Evolutionary conservation across 2,888 invertebrate genomes (phyloP).

Genomic region (Stegophylla sp.): DNA sequence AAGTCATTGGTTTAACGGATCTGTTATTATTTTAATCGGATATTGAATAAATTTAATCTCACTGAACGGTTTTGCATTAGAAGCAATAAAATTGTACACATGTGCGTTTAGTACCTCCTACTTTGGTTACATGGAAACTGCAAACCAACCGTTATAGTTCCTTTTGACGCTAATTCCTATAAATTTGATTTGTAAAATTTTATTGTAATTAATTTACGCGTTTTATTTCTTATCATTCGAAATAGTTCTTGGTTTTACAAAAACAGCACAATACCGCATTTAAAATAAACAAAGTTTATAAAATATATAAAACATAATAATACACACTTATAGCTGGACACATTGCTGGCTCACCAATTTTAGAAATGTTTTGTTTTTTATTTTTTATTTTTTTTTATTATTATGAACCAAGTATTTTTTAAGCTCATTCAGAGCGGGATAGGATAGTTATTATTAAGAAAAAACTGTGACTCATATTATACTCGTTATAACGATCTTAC

Average conservation of each 20-base stretch:
- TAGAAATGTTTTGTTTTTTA: background rate
- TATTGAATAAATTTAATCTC: background rate
- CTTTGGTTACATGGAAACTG: background rate
- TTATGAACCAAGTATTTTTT: background rate
- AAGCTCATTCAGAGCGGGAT: background rate
- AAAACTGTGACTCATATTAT: background rate
- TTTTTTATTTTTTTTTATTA: background rate
- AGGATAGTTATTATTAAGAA: background rate
- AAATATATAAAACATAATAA: background rate
- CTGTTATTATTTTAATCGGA: conserved; percentile 6
- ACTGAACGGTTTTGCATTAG: background rate
- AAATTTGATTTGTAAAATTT: background rate
- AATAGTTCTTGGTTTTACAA: conserved; percentile 3
- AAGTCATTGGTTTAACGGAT: conserved; percentile 3
- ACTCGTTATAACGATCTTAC: background rate
- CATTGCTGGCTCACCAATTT: conserved; percentile 1
- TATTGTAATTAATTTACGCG: background rate
- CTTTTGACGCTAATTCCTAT: background rate
- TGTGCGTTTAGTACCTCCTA: background rate
- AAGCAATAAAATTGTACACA: background rate
- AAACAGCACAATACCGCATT: background rate
- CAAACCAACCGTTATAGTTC: background rate
- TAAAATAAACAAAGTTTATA: background rate
- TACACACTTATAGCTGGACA: background rate
- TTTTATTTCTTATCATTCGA: conserved; percentile 6